A percentile compares a stretch with the other conserved stretches of the same genome.
Evolutionary conservation across 2,888 invertebrate genomes (phyloP).

Genomic region (Drosophila nr. perissopoda): DNA sequence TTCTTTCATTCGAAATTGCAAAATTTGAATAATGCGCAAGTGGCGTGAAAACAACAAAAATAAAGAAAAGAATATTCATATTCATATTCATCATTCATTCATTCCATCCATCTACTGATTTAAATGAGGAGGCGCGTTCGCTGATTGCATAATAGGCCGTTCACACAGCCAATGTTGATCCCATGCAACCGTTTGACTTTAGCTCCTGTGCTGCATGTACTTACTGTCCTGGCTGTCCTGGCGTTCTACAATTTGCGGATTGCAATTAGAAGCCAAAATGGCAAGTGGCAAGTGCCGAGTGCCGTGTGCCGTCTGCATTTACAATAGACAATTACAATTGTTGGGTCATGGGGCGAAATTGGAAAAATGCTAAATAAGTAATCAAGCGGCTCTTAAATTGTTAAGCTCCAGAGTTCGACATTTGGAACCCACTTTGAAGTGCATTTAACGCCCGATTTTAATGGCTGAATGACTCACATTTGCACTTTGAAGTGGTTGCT

Average conservation of each 20-base stretch:
- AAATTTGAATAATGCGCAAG: constrained; percentile 79
- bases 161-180: constrained; percentile 41
- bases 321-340: constrained; percentile 72
- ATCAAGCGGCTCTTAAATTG: constrained; percentile 63
- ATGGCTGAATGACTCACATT: constrained; percentile 60
- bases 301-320: constrained; percentile 23
- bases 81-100: constrained; percentile 38
- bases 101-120: constrained; percentile 28
- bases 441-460: constrained; percentile 42
- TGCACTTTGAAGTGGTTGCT: constrained; percentile 77
- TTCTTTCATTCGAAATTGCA: constrained; percentile 60
- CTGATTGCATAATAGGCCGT: constrained; percentile 68
- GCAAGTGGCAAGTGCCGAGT: constrained; percentile 45
- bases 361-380: constrained; percentile 82
- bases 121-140: constrained; percentile 15
- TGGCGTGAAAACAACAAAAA: constrained; percentile 67
- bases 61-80: constrained; percentile 33
- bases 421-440: constrained; percentile 46
- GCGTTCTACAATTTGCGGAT: constrained; percentile 55
- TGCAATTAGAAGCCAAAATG: constrained; percentile 65
- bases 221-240: background rate
- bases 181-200: constrained; percentile 35
- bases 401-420: constrained; percentile 21
- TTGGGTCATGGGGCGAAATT: constrained; percentile 59
- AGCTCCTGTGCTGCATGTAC: constrained; percentile 10